Evolutionary conservation across 2,113 vertebrate genomes (phyloP), one percentile per base, ranked within the genome.

Genomic region (Thomomys bottae): DNA sequence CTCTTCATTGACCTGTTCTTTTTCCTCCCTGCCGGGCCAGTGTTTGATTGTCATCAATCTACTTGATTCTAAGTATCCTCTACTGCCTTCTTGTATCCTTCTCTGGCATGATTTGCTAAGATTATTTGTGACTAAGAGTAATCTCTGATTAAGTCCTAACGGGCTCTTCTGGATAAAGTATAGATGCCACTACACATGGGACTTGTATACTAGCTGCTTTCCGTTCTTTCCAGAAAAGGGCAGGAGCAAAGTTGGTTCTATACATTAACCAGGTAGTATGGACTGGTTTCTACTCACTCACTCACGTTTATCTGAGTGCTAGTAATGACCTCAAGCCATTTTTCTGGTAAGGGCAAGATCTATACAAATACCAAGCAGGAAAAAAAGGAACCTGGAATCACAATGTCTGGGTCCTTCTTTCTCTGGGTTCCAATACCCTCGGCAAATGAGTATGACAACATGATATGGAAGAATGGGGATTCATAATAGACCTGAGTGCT

Each of bases 1-100:
- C 90, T 94, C 87, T 91, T 79, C 82, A 89, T 83, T 94, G 75
- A 71, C 82, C 94, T 91, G 54, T 88, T 88, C 79, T 93, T 94
- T 94, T 94, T 64, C 84, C 70, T 79, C 59, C 64, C 61, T 82
- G 64, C 82, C 93, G 71, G 59, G 70, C 66, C 42, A 79, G 11
- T 20, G 17, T 70, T 79, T 87, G 84, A 71, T 89, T 92, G 36
- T 92, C 81, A 96, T 94, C 85, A 63, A 5, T 91, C 64, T 89
- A 90, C 54, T 92, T 78, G 90, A 67, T 93, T 85, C 54, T 86
- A 57, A 81, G 36, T 67, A 45, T 90, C 82, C 57, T 94, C 32
- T 63, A 63, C 26, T 61, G 78, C 42, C 84, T 88, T 78, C 66
- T 88, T 84, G 34, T 67, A 94, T 88, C 59, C 73, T 84, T 77